Evolutionary conservation across 2,888 invertebrate species (phyloP), one percentile per base, ranked within the genome.

Genomic region (Schizaphis graminum): DNA sequence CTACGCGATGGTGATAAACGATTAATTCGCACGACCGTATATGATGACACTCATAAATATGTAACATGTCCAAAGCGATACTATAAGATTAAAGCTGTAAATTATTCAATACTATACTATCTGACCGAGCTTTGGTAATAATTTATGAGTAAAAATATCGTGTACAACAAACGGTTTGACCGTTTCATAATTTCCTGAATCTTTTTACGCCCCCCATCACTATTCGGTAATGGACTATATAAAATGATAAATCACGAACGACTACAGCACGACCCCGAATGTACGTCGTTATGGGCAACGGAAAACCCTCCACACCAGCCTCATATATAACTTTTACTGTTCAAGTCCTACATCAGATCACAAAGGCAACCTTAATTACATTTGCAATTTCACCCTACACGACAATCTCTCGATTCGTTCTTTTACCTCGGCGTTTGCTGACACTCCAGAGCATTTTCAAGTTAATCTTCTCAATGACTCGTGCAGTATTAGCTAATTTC

Each of bases 371-470:
- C 61, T 92, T 87, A 49, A 92, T 92, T 87, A 61, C 87, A 49
- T 92, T 92, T 61, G 92, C 61, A 16, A 92, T 87, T 87, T 92
- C 92, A 87, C 87, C 92, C 92, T 1, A 41, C 41, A 47, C 91
- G 53, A 28, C 47, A 16, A 7, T 35, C 67, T 49, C 44, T 35
- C 13, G 77, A 35, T 53, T 56, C 56, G 85, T 85, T 56, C 56
- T 91, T 41, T 84, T 53, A 53, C 91, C 77, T 53, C 28, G 53
- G 13, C 28, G 44, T 35, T 49, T 16, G 53, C 53, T 35, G 90
- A 67, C 61, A 61, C 61, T 44, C 61, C 21, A n/a, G 56, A 49
- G 26, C 90, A n/a, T 16, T 44, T 44, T 28, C 57, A n/a, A 13
- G 61, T 67, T 47, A 61, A 61, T 90, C 24, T 61, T 61, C 61